A percentile compares a stretch with the other conserved stretches of the same genome.
phyloP scores from a whole-genome alignment of 2,888 invertebrate species.

The Phoronis australis region DNA sequence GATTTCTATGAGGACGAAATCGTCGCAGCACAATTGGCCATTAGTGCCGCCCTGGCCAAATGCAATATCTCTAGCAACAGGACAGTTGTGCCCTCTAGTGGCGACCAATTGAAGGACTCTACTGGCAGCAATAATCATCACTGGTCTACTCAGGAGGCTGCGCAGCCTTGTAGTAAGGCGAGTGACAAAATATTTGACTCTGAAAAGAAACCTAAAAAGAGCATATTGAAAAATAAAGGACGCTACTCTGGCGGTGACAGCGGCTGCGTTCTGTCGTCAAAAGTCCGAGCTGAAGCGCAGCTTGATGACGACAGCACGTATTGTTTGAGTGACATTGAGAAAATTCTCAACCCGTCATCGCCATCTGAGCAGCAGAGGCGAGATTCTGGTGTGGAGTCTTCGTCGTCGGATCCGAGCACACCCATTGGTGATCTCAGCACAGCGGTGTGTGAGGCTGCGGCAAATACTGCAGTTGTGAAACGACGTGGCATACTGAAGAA shows the following conservation, averaged over 20 bases:
- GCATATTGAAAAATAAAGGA: conserved; percentile 40
- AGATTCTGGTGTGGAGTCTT: background rate
- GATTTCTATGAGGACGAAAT: background rate
- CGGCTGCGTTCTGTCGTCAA: conserved; percentile 29
- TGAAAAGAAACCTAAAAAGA: conserved; percentile 33
- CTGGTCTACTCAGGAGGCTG: background rate
- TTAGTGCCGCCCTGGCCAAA: background rate
- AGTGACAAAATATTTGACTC: conserved; percentile 31
- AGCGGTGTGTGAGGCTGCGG: background rate
- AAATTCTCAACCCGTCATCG: background rate
- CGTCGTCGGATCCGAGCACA: background rate
- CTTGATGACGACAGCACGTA: conserved; percentile 4
- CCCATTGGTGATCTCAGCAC: background rate
- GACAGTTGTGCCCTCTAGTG: background rate
- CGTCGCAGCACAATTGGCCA: background rate
- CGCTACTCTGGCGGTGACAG: conserved; percentile 37
- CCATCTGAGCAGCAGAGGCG: background rate
- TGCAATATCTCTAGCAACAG: too few species aligned
- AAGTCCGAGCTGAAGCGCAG: conserved; percentile 2
- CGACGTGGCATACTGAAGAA: conserved; percentile 37
- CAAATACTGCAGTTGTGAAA: conserved; percentile 9
- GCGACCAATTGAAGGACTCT: background rate
- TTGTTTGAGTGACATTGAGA: background rate
- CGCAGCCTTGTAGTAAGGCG: too few species aligned
- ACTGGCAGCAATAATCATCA: background rate